phyloP scores from a whole-genome alignment of 2,113 vertebrate genomes.

The Setophaga kirtlandii region DNA sequence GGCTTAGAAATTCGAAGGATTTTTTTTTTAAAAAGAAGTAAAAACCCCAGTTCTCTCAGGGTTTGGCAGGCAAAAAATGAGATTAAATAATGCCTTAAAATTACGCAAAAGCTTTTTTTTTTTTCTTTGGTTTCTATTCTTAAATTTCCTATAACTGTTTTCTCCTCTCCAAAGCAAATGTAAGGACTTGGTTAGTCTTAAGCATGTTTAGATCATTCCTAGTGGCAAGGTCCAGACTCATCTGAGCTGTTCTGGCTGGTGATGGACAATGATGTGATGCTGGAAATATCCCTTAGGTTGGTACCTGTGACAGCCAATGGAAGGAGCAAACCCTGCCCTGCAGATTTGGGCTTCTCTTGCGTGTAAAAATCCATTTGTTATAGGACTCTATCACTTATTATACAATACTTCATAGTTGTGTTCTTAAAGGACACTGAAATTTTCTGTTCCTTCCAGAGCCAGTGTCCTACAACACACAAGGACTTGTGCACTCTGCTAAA shows the following conservation, averaged over 20 bases:
- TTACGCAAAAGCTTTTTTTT: not conserved
- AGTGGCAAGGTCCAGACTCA: accelerated
- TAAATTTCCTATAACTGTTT: not conserved
- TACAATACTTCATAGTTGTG: not conserved
- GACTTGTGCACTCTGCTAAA: not conserved
- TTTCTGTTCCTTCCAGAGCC: not conserved
- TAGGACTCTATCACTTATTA: not conserved
- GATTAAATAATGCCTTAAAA: not conserved
- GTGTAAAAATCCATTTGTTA: not conserved
- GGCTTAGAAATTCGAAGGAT: not conserved
- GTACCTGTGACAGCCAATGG: not conserved
- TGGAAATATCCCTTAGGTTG: not conserved
- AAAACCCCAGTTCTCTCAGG: not conserved
- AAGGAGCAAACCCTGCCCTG: not conserved
- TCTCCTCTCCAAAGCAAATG: not conserved
- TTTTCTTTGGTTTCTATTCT: not conserved
- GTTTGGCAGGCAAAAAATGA: not conserved
- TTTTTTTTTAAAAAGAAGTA: no score
- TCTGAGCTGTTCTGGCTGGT: not conserved
- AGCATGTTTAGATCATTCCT: not conserved
- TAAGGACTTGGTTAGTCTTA: not conserved
- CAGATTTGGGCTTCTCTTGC: not conserved
- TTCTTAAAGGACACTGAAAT: not conserved
- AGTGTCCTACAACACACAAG: not conserved
- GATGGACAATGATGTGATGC: not conserved